Evolutionary conservation across 1,140 invertebrate species (phyloP), one percentile per base, ranked within the genome.

Genomic region (Solen grandis): DNA sequence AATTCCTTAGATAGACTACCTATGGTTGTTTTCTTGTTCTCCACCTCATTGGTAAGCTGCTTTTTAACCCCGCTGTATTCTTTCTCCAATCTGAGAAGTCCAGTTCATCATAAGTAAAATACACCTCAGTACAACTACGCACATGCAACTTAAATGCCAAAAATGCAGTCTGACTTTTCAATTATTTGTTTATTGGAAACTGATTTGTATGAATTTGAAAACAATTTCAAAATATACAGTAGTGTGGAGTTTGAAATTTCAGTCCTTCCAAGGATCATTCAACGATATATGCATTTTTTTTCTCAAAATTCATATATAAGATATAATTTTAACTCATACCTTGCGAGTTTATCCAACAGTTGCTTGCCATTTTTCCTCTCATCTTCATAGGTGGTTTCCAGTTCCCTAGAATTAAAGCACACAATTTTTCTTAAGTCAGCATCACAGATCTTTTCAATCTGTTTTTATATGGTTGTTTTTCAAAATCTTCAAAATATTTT

Each of bases 341-440:
- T 90, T 36, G 87, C 89, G 5, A 89, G 65, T 81, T 88, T 90
- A 10, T 82, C 80, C 33, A 69, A 74, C 2, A 85, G 33, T 25
- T 89, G 85, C 69, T 88, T 88, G 29, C 70, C 83, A 35, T 72
- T 84, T 52, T 84, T 88, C 31, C 87, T 79, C 60, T 91, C 90
- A 33, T 91, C 87, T 38, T 90, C 88, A 82, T 91, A 92, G 10
- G 88, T 82, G 38, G 87, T 84, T 74, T 92, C 88, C n/a, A 92
- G 57, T 50, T 90, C 88, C 66, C 89, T 89, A 69, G 33, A 77
- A 77, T 19, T 36, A 69, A 72, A 13, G 5, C 25, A 60, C 33
- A 3, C 31, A n/a, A n/a, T n/a, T n/a, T n/a, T n/a, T n/a, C n/a
- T n/a, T n/a, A n/a, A n/a, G n/a, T n/a, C n/a, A n/a, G n/a, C n/a